A percentile compares a stretch with the other conserved stretches of the same genome.
These are phyloP conservation scores for Paracanthobrama guichenoti DNA, from an alignment of 2,113 vertebrate species.

Conservation along the genomic window DNA sequence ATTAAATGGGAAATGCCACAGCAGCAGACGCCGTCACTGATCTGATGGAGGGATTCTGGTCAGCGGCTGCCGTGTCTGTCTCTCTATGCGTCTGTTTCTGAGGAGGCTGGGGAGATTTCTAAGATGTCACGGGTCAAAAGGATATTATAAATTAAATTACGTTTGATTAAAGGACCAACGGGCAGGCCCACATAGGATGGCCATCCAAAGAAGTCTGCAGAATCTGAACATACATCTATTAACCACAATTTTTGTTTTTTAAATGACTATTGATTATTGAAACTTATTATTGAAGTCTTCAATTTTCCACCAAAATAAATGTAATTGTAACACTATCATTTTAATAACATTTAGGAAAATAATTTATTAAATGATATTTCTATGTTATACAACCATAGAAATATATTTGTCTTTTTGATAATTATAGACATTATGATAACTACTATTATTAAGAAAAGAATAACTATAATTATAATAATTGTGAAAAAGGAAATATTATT, in stretches of 20 bases:
- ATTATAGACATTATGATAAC: no score
- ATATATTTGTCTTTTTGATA: no score
- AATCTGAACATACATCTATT: background rate
- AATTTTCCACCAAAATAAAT: background rate
- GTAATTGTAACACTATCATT: background rate
- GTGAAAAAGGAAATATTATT: no score
- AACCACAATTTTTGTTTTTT: no score
- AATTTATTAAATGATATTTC: background rate
- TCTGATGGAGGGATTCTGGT: constrained; percentile 33
- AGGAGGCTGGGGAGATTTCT: background rate
- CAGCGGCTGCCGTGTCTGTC: background rate
- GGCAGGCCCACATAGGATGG: background rate
- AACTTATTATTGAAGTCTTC: background rate
- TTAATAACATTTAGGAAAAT: background rate
- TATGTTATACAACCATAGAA: no score
- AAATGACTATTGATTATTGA: no score
- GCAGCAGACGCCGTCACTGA: constrained; percentile 29
- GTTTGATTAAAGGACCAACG: background rate
- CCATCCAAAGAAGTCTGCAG: background rate
- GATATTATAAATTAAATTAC: background rate
- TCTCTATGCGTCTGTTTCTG: background rate
- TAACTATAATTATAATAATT: no score
- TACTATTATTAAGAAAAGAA: no score
- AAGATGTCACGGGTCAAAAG: background rate
- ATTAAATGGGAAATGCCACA: constrained; percentile 45